These are phyloP conservation scores for Cerceris ruficornis DNA, from an alignment of 2,888 invertebrate genomes.

Conservation along the genomic window DNA sequence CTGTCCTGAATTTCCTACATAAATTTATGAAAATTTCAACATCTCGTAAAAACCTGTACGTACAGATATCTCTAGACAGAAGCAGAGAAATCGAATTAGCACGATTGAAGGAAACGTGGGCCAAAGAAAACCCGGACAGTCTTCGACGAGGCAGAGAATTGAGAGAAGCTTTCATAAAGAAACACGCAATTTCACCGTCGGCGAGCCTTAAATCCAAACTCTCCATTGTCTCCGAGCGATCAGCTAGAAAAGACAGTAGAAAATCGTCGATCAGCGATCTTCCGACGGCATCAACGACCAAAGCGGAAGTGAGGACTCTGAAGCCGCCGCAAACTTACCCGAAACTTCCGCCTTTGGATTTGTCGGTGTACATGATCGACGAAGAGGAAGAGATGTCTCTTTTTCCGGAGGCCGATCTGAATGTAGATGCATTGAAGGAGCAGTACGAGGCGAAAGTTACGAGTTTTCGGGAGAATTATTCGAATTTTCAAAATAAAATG, in stretches of 20 bases:
- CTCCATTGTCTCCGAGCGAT: neutral
- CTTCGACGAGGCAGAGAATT: slow-evolving; percentile 59
- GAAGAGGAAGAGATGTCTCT: slow-evolving; percentile 18
- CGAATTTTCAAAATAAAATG: slow-evolving; percentile 29
- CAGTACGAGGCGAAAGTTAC: slow-evolving; percentile 10
- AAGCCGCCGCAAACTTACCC: slow-evolving; percentile 25
- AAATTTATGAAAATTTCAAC: neutral
- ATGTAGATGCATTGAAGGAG: slow-evolving; percentile 26
- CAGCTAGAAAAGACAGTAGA: neutral
- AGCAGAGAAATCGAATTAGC: slow-evolving; percentile 54
- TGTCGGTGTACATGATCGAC: slow-evolving; percentile 28
- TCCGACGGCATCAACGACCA: neutral
- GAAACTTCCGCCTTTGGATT: slow-evolving; percentile 33
- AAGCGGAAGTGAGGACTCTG: slow-evolving; percentile 28
- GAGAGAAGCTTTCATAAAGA: slow-evolving; percentile 56
- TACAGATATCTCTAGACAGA: slow-evolving; percentile 55
- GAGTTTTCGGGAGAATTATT: slow-evolving; percentile 21
- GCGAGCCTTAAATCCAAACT: neutral
- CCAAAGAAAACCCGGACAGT: slow-evolving; percentile 53
- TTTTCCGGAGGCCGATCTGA: slow-evolving; percentile 14
- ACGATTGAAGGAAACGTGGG: slow-evolving; percentile 60
- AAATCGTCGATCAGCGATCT: neutral
- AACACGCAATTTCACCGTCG: slow-evolving; percentile 14
- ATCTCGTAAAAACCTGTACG: neutral
- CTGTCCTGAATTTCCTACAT: too few relatives aligned